phyloP scores from a whole-genome alignment of 2,797 vertebrate species.

The Pipistrellus nathusii region DNA sequence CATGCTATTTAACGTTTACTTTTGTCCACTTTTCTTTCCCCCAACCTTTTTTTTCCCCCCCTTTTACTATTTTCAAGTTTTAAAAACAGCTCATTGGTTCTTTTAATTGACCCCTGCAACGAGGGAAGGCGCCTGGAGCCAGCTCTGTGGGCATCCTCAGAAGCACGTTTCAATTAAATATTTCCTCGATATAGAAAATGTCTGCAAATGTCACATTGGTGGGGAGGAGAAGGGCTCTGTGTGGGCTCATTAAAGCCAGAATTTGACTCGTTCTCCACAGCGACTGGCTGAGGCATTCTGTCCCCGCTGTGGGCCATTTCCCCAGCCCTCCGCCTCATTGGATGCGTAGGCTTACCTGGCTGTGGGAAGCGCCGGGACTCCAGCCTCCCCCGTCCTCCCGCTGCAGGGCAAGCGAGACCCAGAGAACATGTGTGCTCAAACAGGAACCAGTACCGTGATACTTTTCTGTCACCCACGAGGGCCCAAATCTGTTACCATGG shows the following conservation, averaged over 20 bases:
- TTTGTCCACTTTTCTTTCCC: conserved; percentile 95
- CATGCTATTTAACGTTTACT: conserved; percentile 96
- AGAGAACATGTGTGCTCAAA: conserved; percentile 84
- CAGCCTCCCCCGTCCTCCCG: conserved; percentile 73
- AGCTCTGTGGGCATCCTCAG: conserved; percentile 82
- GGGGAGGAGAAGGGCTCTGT: conserved; percentile 76
- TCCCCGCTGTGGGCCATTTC: conserved; percentile 82
- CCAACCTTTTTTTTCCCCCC: conserved; percentile 79
- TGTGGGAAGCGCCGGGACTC: conserved; percentile 77
- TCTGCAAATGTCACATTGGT: conserved; percentile 83
- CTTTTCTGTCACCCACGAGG: conserved; percentile 87
- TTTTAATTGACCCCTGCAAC: conserved; percentile 85
- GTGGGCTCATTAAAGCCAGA: conserved; percentile 77
- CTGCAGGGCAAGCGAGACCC: conserved; percentile 78
- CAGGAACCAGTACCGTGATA: conserved; percentile 85
- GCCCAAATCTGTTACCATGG: conserved; percentile 87
- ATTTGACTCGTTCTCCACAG: conserved; percentile 62
- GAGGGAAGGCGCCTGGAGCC: conserved; percentile 82
- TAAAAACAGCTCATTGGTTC: conserved; percentile 83
- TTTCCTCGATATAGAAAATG: conserved; percentile 81
- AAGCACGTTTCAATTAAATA: conserved; percentile 85
- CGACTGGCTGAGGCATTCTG: conserved; percentile 73
- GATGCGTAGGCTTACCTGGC: conserved; percentile 82
- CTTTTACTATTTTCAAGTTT: conserved; percentile 84
- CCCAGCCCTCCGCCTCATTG: conserved; percentile 67